Conservation (phyloP, 2,113 vertebrate genomes). For the Hystrix cristata region DNA sequence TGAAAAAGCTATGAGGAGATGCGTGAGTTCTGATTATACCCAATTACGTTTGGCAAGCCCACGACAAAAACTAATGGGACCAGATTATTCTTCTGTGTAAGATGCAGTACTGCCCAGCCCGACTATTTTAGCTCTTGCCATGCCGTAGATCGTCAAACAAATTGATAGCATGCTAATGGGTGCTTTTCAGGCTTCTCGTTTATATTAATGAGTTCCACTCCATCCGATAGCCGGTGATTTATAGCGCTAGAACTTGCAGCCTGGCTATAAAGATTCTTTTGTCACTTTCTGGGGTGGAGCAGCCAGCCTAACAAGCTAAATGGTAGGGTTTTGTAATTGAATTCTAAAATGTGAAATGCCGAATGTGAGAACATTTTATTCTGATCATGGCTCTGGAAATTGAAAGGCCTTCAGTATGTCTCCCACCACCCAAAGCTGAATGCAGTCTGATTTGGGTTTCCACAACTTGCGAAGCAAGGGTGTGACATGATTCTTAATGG, state of each 20-base stretch:
- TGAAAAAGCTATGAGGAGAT: constrained; percentile 46
- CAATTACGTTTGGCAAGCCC: constrained; percentile 80
- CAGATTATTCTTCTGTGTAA: constrained; percentile 76
- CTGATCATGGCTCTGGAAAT: constrained; percentile 75
- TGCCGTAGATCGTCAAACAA: constrained; percentile 81
- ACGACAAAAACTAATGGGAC: constrained; percentile 84
- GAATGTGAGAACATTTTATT: constrained; percentile 81
- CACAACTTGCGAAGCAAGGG: constrained; percentile 65
- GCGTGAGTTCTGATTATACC: constrained; percentile 69
- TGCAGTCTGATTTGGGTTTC: constrained; percentile 79
- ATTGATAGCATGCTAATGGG: constrained; percentile 86
- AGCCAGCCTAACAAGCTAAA: constrained; percentile 85
- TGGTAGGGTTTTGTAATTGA: constrained; percentile 87
- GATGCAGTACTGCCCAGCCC: constrained; percentile 67
- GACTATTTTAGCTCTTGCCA: constrained; percentile 82
- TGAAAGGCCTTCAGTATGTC: constrained; percentile 76
- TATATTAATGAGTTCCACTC: constrained; percentile 89
- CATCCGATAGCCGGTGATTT: constrained; percentile 88
- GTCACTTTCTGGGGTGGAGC: constrained; percentile 81
- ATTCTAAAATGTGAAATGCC: constrained; percentile 83
- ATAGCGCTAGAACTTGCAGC: constrained; percentile 84
- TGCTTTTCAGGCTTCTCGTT: constrained; percentile 87
- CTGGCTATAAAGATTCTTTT: constrained; percentile 82
- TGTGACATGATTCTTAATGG: constrained; percentile 77
- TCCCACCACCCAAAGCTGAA: constrained; percentile 78